Base-by-base conservation (phyloP, 2,797 vertebrate genomes). In the Hippoglossus hippoglossus region DNA sequence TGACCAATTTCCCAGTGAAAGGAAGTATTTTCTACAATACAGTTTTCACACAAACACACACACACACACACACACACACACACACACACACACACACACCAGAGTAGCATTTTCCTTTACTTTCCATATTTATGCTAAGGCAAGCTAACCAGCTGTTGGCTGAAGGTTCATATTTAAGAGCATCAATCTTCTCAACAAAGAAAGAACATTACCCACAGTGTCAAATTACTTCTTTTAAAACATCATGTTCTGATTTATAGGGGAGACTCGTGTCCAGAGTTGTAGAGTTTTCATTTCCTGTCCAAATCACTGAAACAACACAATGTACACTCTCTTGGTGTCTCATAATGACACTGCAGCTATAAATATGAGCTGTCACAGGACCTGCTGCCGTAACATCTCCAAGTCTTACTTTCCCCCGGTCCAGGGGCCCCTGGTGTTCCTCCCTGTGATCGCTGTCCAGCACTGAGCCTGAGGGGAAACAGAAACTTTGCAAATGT, bases 371-470 rank as follows among this genome's bases (percentile, higher is more conserved):
- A 6, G 21, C 65, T 61, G 73, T 71, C 63, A 36, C 24, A 50
- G n/a, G 19, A 64, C 26, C 47, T 53, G 18, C 31, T 61, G 51
- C 58, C 24, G 67, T 46, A 60, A 63, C 72, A 80, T 72, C 63
- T 67, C 25, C 39, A 55, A 52, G 72, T 77, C 46, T 18, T 60
- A 25, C 25, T 66, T 58, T 52, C 62, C 31, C 55, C 25, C 57
- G 39, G 57, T 60, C 22, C 16, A 11, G 55, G 34, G 75, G 75
- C 62, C 63, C 63, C 65, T 13, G 39, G 61, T 70, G 51, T 63
- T 67, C 74, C 49, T 67, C 54, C 22, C 63, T 73, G 7, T 80
- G 73, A 86, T 82, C 66, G n/a, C 70, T 68, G 72, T 79, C 79
- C 77, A 85, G 71, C 79, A 46, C 65, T 72, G 67, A 85, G 71